A percentile compares a stretch with the other conserved stretches of the same genome.
phyloP scores from a whole-genome alignment of 2,888 invertebrate species.

The Heliconius sara region DNA sequence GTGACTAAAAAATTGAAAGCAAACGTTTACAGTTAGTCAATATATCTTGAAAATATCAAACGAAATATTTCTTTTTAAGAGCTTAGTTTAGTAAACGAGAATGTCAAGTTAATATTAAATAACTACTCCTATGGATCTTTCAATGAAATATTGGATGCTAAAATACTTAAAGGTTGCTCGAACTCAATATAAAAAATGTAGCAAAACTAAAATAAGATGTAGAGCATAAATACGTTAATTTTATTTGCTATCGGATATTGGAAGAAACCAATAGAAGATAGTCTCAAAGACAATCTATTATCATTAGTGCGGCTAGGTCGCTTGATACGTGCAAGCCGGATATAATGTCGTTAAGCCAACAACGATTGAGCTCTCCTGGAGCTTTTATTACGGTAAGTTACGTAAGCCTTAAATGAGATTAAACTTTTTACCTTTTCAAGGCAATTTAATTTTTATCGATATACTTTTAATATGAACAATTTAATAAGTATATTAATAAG shows the following conservation, averaged over 20 bases:
- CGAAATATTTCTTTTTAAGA: not conserved
- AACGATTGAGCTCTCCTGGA: slow-evolving; percentile 40
- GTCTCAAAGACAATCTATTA: slow-evolving; percentile 53
- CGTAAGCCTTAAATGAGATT: slow-evolving; percentile 33
- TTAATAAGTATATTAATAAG: not conserved
- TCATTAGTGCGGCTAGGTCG: slow-evolving; percentile 52
- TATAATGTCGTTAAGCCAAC: slow-evolving; percentile 47
- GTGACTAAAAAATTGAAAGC: slow-evolving; percentile 5
- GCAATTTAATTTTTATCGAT: slow-evolving; percentile 10
- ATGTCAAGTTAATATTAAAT: not conserved
- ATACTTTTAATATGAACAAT: not conserved
- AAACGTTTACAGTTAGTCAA: not conserved
- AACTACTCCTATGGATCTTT: not conserved
- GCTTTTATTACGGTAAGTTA: slow-evolving; percentile 41
- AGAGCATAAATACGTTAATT: slow-evolving; percentile 19
- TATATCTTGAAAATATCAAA: slow-evolving; percentile 1
- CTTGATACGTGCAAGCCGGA: slow-evolving; percentile 47
- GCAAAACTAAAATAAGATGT: not conserved
- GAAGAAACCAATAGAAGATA: slow-evolving; percentile 44
- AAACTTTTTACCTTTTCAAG: slow-evolving; percentile 23
- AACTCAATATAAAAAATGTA: not conserved
- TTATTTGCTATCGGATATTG: slow-evolving; percentile 37
- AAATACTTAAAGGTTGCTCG: not conserved
- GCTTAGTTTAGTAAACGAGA: not conserved
- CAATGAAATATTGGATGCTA: not conserved